Evolutionary conservation across 2,113 vertebrate species (phyloP), one percentile per base, ranked within the genome.

Genomic region (Gasterosteus nipponicus): DNA sequence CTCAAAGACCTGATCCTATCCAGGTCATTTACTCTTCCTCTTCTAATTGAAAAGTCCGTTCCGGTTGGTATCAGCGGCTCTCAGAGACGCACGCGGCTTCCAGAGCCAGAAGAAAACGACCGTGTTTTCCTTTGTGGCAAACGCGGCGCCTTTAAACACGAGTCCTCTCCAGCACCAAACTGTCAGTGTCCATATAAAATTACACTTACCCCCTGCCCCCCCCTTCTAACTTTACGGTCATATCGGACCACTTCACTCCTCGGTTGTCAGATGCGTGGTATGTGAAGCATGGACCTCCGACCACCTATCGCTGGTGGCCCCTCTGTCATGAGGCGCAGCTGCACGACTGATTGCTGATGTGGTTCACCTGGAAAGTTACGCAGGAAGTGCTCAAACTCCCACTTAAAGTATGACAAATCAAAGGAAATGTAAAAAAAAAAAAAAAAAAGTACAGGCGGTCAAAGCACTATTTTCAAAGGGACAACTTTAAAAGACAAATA

Each of bases 331-430:
- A 83, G 69, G 84, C 78, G 54, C 77, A 81, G 87, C 83, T 73
- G 75, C 63, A 80, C 76, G 82, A 89, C 86, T 86, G 78, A 80
- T 80, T 59, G 73, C 69, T 29, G 54, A 42, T 76, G 73, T 73
- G 73, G 59, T 82, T 92, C 72, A 89, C 80, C 85, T 80, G 83
- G 70, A 92, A 92, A 91, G 73, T 91, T 91, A 60, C 69, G 83
- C 71, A 78, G 78, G 53, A 77, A 75, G 42, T 4, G 33, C 80
- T 81, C 70, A 57, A 72, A 82, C 66, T 71, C 77, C 54, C n/a
- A 62, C 74, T n/a, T 10, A 15, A 67, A 63, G 56, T 44, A 1
- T 15, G 42, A 51, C 22, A 59, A 73, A 41, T 41, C 9, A 39
- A 51, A 69, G 44, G 7, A 70, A 59, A 75, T n/a, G 16, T 29